phyloP scores from a whole-genome alignment of 1,140 invertebrate genomes.

The Elysia chlorotica region DNA sequence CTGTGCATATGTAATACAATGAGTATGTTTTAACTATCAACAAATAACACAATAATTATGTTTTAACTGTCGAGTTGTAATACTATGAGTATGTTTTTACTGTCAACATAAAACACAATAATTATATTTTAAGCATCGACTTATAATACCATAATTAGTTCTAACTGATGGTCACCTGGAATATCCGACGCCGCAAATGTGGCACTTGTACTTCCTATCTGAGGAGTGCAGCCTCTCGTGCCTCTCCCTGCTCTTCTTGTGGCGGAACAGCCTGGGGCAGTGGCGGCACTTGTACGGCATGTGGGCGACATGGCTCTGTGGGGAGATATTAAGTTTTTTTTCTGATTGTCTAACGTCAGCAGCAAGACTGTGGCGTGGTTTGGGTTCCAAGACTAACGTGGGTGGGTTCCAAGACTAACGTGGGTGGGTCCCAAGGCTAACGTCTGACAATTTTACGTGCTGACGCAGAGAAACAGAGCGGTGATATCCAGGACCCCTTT shows the following conservation, averaged over 20 bases:
- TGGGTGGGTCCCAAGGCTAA: neutral
- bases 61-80: too few species aligned
- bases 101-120: too few species aligned
- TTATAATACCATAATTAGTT: too few species aligned
- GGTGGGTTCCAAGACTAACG: neutral
- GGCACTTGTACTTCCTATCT: constrained; percentile 90
- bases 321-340: neutral
- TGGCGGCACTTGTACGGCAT: constrained; percentile 69
- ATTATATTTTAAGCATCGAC: too few species aligned
- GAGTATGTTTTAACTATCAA: too few species aligned
- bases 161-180: constrained; percentile 80
- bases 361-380: neutral
- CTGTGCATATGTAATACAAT: too few species aligned
- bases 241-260: constrained; percentile 90
- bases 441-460: neutral
- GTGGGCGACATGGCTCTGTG: constrained; percentile 66
- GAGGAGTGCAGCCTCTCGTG: constrained; percentile 95
- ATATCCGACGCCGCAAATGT: constrained; percentile 89
- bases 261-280: constrained; percentile 91
- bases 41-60: too few species aligned
- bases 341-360: neutral
- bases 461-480: neutral
- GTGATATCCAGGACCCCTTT: neutral
- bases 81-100: too few species aligned
- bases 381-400: neutral